phyloP scores from a whole-genome alignment of 2,113 vertebrate genomes.

The Tetrao urogallus region DNA sequence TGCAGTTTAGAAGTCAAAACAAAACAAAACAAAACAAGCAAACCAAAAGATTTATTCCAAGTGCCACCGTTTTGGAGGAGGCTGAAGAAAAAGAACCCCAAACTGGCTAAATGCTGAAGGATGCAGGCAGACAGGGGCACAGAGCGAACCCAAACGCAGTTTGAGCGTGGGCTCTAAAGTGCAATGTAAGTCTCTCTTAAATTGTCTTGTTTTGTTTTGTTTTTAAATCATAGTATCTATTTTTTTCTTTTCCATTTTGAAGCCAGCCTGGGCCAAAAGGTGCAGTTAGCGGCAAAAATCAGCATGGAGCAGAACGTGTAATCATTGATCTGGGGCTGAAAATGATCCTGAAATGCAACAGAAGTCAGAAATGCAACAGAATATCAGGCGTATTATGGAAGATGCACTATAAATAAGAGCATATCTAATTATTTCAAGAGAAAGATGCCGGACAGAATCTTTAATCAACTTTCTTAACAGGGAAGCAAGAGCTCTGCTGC shows the following conservation, averaged over 20 bases:
- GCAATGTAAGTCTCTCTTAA: constrained; percentile 72
- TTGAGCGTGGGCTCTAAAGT: constrained; percentile 37
- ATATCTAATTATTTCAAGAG: constrained; percentile 57
- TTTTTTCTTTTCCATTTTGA: constrained; percentile 50
- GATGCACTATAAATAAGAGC: constrained; percentile 49
- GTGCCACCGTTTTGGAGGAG: constrained; percentile 28
- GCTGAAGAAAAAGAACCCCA: constrained; percentile 21
- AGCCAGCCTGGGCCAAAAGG: constrained; percentile 46
- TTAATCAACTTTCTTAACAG: constrained; percentile 61
- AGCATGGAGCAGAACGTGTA: constrained; percentile 50
- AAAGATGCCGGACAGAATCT: constrained; percentile 44
- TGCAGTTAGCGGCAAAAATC: constrained; percentile 43
- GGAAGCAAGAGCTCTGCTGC: background rate
- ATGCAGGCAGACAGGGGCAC: background rate
- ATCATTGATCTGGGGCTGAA: constrained; percentile 40
- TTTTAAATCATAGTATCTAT: background rate
- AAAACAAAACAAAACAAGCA: background rate
- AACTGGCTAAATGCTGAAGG: constrained; percentile 3
- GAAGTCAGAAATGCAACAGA: background rate
- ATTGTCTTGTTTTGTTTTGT: constrained; percentile 22
- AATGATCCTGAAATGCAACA: constrained; percentile 47
- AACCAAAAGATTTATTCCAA: constrained; percentile 45
- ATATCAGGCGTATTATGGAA: constrained; percentile 32
- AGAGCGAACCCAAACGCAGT: background rate
- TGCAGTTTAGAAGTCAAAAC: constrained; percentile 71